These are phyloP conservation scores for Semnornis frantzii DNA, from an alignment of 2,113 vertebrate genomes.

Conservation along the genomic window DNA sequence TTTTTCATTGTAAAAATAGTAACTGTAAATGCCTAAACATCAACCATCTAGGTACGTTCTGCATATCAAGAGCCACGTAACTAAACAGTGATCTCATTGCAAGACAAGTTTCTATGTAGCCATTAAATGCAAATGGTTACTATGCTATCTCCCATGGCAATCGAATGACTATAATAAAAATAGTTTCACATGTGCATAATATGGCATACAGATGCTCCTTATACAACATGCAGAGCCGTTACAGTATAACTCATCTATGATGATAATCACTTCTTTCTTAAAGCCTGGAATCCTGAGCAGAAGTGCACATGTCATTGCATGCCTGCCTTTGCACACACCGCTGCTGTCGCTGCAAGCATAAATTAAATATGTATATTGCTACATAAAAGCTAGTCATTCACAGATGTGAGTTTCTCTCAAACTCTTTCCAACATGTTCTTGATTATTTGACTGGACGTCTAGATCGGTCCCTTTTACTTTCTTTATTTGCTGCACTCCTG, in stretches of 20 bases:
- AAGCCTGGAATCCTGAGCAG: conserved; percentile 35
- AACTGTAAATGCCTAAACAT: neutral
- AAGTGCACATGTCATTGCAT: conserved; percentile 25
- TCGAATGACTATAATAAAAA: conserved; percentile 46
- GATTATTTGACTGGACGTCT: neutral
- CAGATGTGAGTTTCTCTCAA: conserved; percentile 7
- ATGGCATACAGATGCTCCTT: conserved; percentile 53
- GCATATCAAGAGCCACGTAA: neutral
- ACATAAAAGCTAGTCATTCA: conserved; percentile 42
- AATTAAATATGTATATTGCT: conserved; percentile 56
- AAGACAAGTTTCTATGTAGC: neutral
- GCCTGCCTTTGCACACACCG: conserved; percentile 49
- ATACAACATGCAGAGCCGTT: conserved; percentile 36
- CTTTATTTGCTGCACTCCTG: neutral
- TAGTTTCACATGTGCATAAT: conserved; percentile 45
- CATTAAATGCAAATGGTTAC: conserved; percentile 19
- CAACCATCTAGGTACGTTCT: neutral
- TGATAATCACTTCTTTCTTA: conserved; percentile 55
- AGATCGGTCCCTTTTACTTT: neutral
- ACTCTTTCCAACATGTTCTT: neutral
- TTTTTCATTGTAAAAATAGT: neutral
- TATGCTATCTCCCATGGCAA: conserved; percentile 9
- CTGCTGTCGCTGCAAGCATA: conserved; percentile 51
- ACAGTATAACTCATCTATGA: conserved; percentile 25
- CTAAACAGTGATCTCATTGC: neutral